Conservation (phyloP, 2,797 vertebrate species). For the Periparus ater region DNA sequence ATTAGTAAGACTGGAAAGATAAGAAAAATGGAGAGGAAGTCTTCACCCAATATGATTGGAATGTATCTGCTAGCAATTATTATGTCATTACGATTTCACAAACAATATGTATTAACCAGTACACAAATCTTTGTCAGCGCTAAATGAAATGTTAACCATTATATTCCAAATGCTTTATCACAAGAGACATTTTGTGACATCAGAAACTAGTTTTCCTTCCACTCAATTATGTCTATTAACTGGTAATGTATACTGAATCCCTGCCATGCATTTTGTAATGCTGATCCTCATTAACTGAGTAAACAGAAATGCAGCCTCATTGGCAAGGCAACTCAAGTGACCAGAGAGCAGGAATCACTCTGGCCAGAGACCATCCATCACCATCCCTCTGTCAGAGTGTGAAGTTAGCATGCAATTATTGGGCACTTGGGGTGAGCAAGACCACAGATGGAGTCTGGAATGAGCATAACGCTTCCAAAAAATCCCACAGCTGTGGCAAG, state of each 20-base stretch:
- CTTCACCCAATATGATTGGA: background rate
- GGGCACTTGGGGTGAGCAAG: background rate
- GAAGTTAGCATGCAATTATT: constrained; percentile 2
- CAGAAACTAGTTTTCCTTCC: constrained; percentile 59
- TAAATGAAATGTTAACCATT: constrained; percentile 46
- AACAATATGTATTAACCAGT: background rate
- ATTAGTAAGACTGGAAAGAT: constrained; percentile 25
- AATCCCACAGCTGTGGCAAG: background rate
- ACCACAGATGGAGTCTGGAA: background rate
- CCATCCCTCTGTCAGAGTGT: background rate
- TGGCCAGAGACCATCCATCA: background rate
- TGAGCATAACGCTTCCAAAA: background rate
- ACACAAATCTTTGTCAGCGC: background rate
- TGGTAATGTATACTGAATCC: constrained; percentile 29
- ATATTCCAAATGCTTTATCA: constrained; percentile 29
- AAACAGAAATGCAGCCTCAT: constrained; percentile 37
- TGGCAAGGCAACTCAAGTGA: constrained; percentile 3
- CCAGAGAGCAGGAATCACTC: background rate
- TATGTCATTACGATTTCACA: constrained; percentile 36
- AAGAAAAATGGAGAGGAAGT: constrained; percentile 34
- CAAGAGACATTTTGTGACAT: constrained; percentile 45
- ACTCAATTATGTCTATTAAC: constrained; percentile 61
- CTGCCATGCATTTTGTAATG: background rate
- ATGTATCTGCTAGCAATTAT: constrained; percentile 47
- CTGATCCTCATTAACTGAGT: constrained; percentile 47